phyloP scores from a whole-genome alignment of 1,140 invertebrate species.

The Drosophila sulfurigaster region DNA sequence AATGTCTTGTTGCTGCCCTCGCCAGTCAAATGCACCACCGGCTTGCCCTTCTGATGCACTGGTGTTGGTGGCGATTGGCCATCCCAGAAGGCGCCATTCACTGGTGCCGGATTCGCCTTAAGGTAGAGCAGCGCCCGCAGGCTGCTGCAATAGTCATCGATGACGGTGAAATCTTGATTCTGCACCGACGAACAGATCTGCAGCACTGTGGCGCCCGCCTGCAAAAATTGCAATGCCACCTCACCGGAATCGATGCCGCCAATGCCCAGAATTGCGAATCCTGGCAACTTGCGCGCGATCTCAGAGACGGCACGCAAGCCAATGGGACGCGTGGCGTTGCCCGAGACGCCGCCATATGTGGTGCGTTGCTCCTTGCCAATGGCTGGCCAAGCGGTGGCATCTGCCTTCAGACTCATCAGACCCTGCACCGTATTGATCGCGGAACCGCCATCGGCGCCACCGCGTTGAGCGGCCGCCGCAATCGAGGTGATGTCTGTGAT shows the following conservation, averaged over 20 bases:
- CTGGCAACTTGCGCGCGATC: conserved; percentile 93
- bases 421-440: conserved; percentile 98
- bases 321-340: conserved; percentile 97
- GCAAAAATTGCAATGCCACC: conserved; percentile 95
- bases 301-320: conserved; percentile 95
- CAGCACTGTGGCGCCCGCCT: conserved; percentile 95
- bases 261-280: conserved; percentile 96
- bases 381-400: conserved; percentile 95
- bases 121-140: conserved; percentile 96
- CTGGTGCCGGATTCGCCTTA: conserved; percentile 87
- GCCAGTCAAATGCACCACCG: conserved; percentile 88
- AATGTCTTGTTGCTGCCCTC: conserved; percentile 90
- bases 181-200: conserved; percentile 98
- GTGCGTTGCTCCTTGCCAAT: conserved; percentile 93
- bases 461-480: conserved; percentile 96
- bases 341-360: conserved; percentile 98
- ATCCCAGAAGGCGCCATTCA: conserved; percentile 91
- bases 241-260: conserved; percentile 99
- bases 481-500: conserved; percentile 97
- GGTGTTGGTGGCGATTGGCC: conserved; percentile 96
- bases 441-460: conserved; percentile 96
- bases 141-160: conserved; percentile 97
- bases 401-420: conserved; percentile 93
- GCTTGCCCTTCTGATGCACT: conserved; percentile 97
- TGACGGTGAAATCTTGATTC: conserved; percentile 98